These are phyloP conservation scores for Bubo bubo DNA, from an alignment of 2,113 vertebrate genomes.

Conservation along the genomic window DNA sequence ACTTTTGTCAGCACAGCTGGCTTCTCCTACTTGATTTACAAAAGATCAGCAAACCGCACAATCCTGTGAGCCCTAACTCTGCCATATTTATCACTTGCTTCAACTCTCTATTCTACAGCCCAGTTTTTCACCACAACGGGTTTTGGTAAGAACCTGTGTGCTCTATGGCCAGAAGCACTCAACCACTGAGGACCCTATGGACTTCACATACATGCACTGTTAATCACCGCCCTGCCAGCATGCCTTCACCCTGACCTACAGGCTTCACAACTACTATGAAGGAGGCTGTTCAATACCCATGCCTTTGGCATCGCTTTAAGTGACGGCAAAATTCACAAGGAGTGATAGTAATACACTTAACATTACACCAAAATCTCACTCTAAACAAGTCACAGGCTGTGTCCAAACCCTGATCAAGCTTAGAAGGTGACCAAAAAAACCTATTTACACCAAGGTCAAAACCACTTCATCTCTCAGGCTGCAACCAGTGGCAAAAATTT, in stretches of 20 bases:
- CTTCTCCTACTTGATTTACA: not conserved
- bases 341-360: not conserved
- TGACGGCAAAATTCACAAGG: not conserved
- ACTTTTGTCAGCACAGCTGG: not conserved
- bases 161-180: not conserved
- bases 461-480: not conserved
- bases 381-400: not conserved
- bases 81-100: not conserved
- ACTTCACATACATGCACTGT: not conserved
- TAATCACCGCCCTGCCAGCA: not conserved
- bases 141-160: not conserved
- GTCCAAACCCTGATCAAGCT: not conserved
- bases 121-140: rapidly evolving
- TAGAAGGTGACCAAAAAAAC: not conserved
- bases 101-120: not conserved
- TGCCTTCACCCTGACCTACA: not conserved
- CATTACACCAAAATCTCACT: not conserved
- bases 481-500: rapidly evolving
- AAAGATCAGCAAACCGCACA: not conserved
- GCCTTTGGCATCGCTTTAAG: not conserved
- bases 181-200: not conserved
- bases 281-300: not conserved
- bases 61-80: not conserved
- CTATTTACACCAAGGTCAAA: not conserved
- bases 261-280: not conserved